Percentiles rank a stretch among this genome's conserved stretches.
phyloP scores from a whole-genome alignment of 2,888 invertebrate genomes.

The Callinectes sapidus region DNA sequence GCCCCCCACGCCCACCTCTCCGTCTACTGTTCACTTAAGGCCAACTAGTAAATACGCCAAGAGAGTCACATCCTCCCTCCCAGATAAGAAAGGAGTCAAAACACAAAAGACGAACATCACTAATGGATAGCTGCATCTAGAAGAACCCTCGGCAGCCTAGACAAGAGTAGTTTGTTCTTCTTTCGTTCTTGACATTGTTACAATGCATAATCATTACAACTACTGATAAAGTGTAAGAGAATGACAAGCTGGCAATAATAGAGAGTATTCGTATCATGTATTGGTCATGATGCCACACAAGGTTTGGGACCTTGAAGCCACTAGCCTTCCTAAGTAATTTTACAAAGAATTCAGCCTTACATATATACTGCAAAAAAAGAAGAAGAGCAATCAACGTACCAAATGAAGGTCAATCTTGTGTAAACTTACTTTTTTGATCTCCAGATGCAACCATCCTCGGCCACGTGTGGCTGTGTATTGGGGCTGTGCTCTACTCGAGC shows the following conservation, averaged over 20 bases:
- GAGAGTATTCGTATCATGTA: background rate
- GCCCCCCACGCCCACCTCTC: background rate
- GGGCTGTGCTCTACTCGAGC: background rate
- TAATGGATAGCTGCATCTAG: background rate
- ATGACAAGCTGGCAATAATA: background rate
- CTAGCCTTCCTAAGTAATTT: background rate
- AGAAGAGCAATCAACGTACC: background rate
- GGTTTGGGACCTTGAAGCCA: background rate
- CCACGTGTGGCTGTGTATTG: background rate
- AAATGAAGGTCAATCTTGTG: background rate
- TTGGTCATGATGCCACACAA: background rate
- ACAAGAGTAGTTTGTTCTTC: background rate
- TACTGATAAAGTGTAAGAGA: background rate
- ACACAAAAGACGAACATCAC: background rate
- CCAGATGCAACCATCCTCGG: background rate
- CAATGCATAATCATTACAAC: background rate
- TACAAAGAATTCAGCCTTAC: background rate
- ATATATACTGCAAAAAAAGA: background rate
- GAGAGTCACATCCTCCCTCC: background rate
- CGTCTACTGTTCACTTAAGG: background rate
- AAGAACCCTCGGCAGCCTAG: background rate
- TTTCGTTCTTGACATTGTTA: background rate
- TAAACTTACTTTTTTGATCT: background rate
- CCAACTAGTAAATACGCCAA: slow-evolving; percentile 40
- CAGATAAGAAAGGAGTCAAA: background rate